Base-by-base conservation (phyloP, 37 sponge, comb jelly and placozoan species). In the Lycopodina hypogea region DNA sequence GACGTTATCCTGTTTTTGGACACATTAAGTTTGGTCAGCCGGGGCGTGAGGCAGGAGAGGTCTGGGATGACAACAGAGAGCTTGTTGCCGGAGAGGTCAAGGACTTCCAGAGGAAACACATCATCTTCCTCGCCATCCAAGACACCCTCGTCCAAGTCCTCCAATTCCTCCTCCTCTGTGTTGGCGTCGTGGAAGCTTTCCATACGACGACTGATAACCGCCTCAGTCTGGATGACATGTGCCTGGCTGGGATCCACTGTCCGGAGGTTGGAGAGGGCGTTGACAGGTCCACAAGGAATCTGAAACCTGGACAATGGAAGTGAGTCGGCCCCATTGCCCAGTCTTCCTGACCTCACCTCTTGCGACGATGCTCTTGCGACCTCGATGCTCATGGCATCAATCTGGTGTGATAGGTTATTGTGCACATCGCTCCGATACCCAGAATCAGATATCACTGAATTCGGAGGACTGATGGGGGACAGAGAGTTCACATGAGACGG, bases 21-120 rank as follows among this genome's bases (percentile, higher is more conserved):
- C 15, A 91, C 33, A 33, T 84, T 83, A 17, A 92, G 85, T 69
- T 87, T 86, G 53, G 73, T 59, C 21, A 95, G 88, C 42, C 80
- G 86, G 1, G 90, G 92, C 0, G 92, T 84, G 11, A 92, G 78
- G 53, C 96, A 92, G 36, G 83, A 51, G 7, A 92, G 82, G 11
- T 87, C 90, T 14, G 29, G 36, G 19, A 89, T 89, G 6, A 95
- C 29, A 9, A 42, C 18, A 29, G 84, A 78, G 51, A 95, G 74
- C 37, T 77, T 35, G 57, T 95, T 95, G 67, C 62, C n/a, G 18
- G 78, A 68, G 18, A 95, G 76, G 22, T 88, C 80, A 2, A 95
- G 84, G 15, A 71, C 65, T 55, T 82, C 81, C 23, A 95, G 70
- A 15, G 45, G 3, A 36, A 38, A 72, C 3, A 22, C 28, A 29